phyloP scores from a whole-genome alignment of 2,888 invertebrate genomes.

The Herminia tarsipennalis region DNA sequence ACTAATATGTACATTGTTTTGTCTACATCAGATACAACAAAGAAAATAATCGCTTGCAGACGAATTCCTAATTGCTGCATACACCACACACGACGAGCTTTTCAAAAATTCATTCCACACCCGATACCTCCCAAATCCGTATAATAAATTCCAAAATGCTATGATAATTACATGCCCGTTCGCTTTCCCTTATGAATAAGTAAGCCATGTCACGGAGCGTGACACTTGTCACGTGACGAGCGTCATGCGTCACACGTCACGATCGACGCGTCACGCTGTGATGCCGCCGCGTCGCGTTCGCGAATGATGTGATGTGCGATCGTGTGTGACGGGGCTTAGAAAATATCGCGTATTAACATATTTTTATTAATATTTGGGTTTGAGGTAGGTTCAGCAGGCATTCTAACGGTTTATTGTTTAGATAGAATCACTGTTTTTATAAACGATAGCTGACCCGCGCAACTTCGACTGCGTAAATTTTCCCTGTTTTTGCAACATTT shows the following conservation, averaged over 20 bases:
- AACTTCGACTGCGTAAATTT: no score
- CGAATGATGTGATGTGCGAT: conserved; percentile 45
- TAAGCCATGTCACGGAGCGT: conserved; percentile 47
- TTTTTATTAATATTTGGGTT: conserved; percentile 31
- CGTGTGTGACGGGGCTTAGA: conserved; percentile 45
- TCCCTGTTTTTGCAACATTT: no score
- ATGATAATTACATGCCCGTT: conserved; percentile 50
- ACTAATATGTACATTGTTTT: no score
- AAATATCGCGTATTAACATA: conserved; percentile 38
- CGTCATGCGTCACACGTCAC: conserved; percentile 40
- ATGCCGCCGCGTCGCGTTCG: conserved; percentile 41
- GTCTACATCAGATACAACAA: background rate
- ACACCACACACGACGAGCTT: conserved; percentile 17
- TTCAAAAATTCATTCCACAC: conserved; percentile 25
- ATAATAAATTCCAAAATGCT: conserved; percentile 48
- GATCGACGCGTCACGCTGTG: conserved; percentile 48
- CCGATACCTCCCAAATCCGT: conserved; percentile 33
- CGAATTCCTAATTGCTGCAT: background rate
- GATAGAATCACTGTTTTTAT: no score
- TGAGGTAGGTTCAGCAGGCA: no score
- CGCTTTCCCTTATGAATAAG: conserved; percentile 54
- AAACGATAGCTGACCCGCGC: no score
- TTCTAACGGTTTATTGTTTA: background rate
- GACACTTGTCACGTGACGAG: conserved; percentile 45
- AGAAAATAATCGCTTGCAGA: conserved; percentile 10